A percentile compares a stretch with the other conserved stretches of the same genome.
These are phyloP conservation scores for Crematogaster levior DNA, from an alignment of 2,888 invertebrate species.

Conservation along the genomic window DNA sequence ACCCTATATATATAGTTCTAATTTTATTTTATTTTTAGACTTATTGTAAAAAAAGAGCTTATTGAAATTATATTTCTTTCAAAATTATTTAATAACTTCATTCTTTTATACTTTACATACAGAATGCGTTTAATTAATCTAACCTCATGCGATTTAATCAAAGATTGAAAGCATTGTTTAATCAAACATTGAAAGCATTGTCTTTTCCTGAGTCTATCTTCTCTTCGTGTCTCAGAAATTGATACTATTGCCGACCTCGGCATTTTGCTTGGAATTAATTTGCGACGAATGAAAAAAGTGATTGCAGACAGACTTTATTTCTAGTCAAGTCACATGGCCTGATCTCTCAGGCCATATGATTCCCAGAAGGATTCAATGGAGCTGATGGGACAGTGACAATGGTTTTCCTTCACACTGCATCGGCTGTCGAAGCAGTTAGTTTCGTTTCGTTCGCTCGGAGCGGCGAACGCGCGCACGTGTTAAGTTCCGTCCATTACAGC, in stretches of 20 bases:
- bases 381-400: too few relatives aligned
- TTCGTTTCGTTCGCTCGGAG: constrained; percentile 40
- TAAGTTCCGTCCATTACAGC: constrained; percentile 69
- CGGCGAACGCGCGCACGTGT: constrained; percentile 51
- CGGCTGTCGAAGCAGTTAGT: constrained; percentile 16
- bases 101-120: not conserved
- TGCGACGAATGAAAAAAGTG: constrained; percentile 29
- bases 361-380: not conserved
- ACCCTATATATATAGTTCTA: too few relatives aligned
- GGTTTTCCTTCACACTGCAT: not conserved
- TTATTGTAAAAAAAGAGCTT: not conserved
- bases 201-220: not conserved
- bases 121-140: not conserved
- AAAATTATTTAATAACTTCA: not conserved
- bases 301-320: constrained; percentile 17
- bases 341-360: too few relatives aligned
- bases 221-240: not conserved
- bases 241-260: not conserved
- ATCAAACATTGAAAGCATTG: not conserved
- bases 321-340: constrained; percentile 18
- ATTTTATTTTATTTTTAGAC: not conserved
- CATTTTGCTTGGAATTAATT: constrained; percentile 56
- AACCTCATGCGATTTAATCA: not conserved
- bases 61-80: not conserved
- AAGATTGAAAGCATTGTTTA: not conserved